Evolutionary conservation across 2,113 vertebrate species (phyloP), one percentile per base, ranked within the genome.

Genomic region (Brachypteracias leptosomus): DNA sequence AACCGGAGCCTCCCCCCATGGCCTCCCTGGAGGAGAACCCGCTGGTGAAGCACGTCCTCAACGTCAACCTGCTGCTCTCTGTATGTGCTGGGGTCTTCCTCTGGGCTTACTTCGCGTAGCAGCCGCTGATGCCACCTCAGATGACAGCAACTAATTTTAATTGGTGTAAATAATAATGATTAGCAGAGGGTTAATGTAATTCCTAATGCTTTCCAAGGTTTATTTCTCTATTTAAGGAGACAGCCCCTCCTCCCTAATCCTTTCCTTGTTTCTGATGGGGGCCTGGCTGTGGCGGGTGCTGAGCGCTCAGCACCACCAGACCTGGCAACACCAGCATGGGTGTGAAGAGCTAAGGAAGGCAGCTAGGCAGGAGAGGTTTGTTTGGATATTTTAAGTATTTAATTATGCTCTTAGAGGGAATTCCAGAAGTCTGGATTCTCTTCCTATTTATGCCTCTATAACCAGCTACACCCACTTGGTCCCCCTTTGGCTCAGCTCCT

Each of bases 91-190:
- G 98, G 0, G 10, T 98, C 78, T 99, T 99, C 29, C 98, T 99
- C 79, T 98, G 99, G 96, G 99, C 98, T 2, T 99, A 98, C 97
- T 99, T 99, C n/a, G 99, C 97, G 2, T 99, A 98, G 97, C 4
- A 3, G 21, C 7, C 5, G 46, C 63, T 28, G 3, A 0, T 4
- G 14, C 10, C 3, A 3, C 15, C 16, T 55, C 26, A 10, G 16
- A 12, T 3, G 5, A 4, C 59, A 19, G 18, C 70, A 1, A 18
- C 91, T 89, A 92, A 80, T 62, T 57, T 28, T 68, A 71, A 76
- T 2, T 38, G 93, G 83, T 94, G 92, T 95, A 90, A 84, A 94
- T 93, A 96, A 80, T 88, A 94, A 84, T 84, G 44, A 75, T 12
- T 87, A 92, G 85, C 58, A 52, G 82, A 61, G 55, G 58, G 61